A percentile compares a stretch with the other conserved stretches of the same genome.
Evolutionary conservation across 2,113 vertebrate genomes (phyloP).

Genomic region (Macrotus californicus): DNA sequence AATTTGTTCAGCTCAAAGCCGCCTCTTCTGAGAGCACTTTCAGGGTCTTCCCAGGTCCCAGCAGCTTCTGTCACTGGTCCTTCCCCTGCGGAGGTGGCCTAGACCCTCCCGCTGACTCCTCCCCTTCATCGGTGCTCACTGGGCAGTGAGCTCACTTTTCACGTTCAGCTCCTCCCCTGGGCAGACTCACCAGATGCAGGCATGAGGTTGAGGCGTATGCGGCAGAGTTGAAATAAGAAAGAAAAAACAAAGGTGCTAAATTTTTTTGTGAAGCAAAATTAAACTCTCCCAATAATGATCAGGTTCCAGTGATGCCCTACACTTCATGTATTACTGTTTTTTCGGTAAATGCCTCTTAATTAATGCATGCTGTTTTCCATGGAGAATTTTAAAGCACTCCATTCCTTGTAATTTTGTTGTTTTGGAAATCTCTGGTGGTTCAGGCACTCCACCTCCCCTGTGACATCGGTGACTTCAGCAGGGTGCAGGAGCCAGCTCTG

Average conservation of each 20-base stretch:
- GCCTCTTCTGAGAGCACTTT: background rate
- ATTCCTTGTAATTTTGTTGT: background rate
- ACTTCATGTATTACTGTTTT: background rate
- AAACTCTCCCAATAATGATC: background rate
- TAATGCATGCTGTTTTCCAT: background rate
- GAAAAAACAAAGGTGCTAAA: constrained; percentile 30
- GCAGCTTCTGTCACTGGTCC: background rate
- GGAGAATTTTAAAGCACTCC: background rate
- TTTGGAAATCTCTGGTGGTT: background rate
- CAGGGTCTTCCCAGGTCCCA: background rate
- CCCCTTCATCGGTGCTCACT: background rate
- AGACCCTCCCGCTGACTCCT: background rate
- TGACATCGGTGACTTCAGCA: background rate
- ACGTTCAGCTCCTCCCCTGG: background rate
- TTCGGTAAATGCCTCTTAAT: background rate
- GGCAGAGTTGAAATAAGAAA: background rate
- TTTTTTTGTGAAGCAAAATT: background rate
- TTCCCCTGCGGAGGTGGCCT: too few relatives aligned
- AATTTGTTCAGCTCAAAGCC: background rate
- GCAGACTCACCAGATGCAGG: background rate
- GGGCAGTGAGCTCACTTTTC: background rate
- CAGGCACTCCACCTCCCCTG: background rate
- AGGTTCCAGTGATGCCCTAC: background rate
- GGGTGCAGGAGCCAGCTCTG: too few relatives aligned
- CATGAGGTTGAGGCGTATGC: background rate